These are phyloP conservation scores for Caenorhabditis brenneri DNA, from an alignment of 1,140 invertebrate species.

Conservation along the genomic window DNA sequence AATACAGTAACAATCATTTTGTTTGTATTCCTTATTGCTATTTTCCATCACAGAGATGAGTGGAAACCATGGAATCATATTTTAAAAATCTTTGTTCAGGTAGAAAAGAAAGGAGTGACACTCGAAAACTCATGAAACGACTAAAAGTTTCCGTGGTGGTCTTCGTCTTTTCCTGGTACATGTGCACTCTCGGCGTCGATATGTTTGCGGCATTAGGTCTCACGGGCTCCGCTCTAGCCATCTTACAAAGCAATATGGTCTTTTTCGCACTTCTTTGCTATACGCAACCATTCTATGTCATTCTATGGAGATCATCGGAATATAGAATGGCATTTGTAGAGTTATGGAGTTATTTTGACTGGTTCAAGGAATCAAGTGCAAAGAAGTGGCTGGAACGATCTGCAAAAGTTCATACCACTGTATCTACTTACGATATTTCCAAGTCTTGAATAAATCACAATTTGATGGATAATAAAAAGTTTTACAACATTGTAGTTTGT, in stretches of 20 bases:
- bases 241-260: neutral
- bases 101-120: constrained; percentile 1
- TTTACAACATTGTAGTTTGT: neutral
- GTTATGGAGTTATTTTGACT: neutral
- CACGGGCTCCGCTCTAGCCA: neutral
- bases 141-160: constrained; percentile 4
- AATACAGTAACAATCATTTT: neutral
- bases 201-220: neutral
- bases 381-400: neutral
- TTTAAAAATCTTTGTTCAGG: neutral
- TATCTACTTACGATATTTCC: neutral
- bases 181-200: neutral
- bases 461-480: no score
- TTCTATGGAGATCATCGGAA: constrained; percentile 1
- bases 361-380: neutral
- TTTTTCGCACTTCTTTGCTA: constrained; percentile 33
- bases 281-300: constrained; percentile 26
- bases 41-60: neutral
- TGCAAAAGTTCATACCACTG: neutral
- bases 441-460: no score
- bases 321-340: constrained; percentile 15
- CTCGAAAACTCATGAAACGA: constrained; percentile 16
- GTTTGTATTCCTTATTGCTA: neutral
- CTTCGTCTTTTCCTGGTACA: constrained; percentile 23
- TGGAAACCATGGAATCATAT: neutral